These are phyloP conservation scores for Phainopepla nitens DNA, from an alignment of 2,113 vertebrate species.

Conservation along the genomic window DNA sequence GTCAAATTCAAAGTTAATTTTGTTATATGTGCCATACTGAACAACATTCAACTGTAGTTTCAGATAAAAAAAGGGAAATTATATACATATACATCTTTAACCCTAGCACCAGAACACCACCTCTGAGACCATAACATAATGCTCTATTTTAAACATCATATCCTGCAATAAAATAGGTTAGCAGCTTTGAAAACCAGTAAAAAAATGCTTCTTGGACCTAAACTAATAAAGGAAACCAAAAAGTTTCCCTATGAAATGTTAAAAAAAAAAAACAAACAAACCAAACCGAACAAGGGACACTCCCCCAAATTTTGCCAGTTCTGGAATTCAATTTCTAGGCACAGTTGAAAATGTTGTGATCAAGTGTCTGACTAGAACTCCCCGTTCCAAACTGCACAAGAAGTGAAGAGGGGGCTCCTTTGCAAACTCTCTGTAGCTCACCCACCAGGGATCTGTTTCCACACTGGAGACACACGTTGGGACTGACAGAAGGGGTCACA, in stretches of 20 bases:
- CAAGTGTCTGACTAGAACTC: slow-evolving; percentile 35
- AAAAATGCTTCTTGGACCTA: slow-evolving; percentile 57
- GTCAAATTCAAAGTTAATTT: slow-evolving; percentile 66
- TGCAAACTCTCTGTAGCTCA: slow-evolving; percentile 29
- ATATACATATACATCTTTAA: slow-evolving; percentile 65
- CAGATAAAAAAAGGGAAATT: slow-evolving; percentile 71
- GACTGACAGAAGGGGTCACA: slow-evolving; percentile 52
- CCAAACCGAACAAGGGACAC: neutral
- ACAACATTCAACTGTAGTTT: slow-evolving; percentile 70
- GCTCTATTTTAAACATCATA: slow-evolving; percentile 64
- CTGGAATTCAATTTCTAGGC: slow-evolving; percentile 65
- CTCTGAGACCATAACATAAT: slow-evolving; percentile 67
- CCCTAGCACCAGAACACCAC: slow-evolving; percentile 68
- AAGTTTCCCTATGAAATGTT: slow-evolving; percentile 62
- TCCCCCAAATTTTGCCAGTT: slow-evolving; percentile 11
- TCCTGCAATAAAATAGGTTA: slow-evolving; percentile 70
- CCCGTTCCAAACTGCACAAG: slow-evolving; percentile 35
- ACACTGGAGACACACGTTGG: slow-evolving; percentile 4
- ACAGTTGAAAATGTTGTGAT: slow-evolving; percentile 51
- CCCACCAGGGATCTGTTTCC: neutral
- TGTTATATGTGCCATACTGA: slow-evolving; percentile 70
- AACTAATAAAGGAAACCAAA: slow-evolving; percentile 34
- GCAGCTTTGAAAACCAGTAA: slow-evolving; percentile 69
- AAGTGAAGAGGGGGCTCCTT: slow-evolving; percentile 8
- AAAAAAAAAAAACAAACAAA: neutral